Evolutionary conservation across 2,888 invertebrate species (phyloP), one percentile per base, ranked within the genome.

Genomic region (Erebia ligea): DNA sequence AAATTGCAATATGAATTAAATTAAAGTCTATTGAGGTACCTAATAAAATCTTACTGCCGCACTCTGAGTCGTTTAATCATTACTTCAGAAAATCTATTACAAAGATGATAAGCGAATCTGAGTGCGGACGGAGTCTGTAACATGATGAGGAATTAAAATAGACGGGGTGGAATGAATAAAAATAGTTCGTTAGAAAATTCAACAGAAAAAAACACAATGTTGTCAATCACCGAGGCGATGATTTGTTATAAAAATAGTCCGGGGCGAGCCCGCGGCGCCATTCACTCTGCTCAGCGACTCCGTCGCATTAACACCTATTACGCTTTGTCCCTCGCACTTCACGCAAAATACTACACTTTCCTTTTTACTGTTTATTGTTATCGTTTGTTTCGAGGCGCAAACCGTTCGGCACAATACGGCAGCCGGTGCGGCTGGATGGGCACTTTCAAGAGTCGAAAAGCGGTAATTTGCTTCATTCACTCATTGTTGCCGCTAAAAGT

Each of bases 331-430:
- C 78, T 82, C 78, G 81, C 87, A 85, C 83, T 85, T 84, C 86
- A 86, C 88, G 84, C 88, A 89, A 90, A 91, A 92, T 89, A 88
- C 87, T 90, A 91, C 90, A 90, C 91, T 91, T 90, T 92, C 87
- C 89, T 90, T 91, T 91, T 89, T 87, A 90, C 85, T 92, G 91
- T 92, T 92, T 92, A 92, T 91, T 92, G 92, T 92, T 86, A 88
- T 85, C 90, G 88, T 89, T 92, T 92, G 91, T 92, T 92, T 91
- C 92, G 88, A 83, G 82, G 84, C 86, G 92, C 92, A 92, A 92
- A 91, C 93, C 89, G 89, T 87, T 79, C 85, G 79, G 73, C 84
- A 91, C 90, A 91, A 91, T 86, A 86, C 79, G 86, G 82, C 83
- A 81, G 83, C 73, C 86, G 86, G 87, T 88, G 87, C 92, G 91